Evolutionary conservation across 2,797 vertebrate species (phyloP).

Genomic region (Hippoglossus hippoglossus): DNA sequence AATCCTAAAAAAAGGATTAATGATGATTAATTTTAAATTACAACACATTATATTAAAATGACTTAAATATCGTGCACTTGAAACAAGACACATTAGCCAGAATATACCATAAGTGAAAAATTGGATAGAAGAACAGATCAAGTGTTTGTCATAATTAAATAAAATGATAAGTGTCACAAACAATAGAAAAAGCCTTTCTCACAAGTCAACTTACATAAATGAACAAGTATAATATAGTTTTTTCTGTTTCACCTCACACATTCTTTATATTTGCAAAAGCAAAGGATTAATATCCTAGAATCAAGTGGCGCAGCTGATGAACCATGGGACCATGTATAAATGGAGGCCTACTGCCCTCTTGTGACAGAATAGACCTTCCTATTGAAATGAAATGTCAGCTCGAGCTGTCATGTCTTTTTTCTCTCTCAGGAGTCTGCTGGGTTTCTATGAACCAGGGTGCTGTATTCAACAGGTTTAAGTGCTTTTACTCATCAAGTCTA

Average conservation of each 20-base stretch:
- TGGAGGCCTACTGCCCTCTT: conserved; percentile 74
- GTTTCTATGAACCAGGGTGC: not conserved
- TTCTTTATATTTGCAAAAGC: not conserved
- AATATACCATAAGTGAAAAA: too few relatives aligned
- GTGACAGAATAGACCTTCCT: conserved; percentile 56
- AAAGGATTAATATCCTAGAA: not conserved
- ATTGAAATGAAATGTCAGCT: not conserved
- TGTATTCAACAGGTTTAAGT: conserved; percentile 15
- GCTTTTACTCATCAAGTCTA: conserved; percentile 6
- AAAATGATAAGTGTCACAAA: too few relatives aligned
- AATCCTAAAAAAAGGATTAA: too few relatives aligned
- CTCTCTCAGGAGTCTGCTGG: not conserved
- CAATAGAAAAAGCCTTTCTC: not conserved
- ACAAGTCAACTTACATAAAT: too few relatives aligned
- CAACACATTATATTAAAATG: too few relatives aligned
- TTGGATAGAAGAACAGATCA: too few relatives aligned
- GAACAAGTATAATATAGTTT: not conserved
- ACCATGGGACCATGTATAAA: not conserved
- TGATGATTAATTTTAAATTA: too few relatives aligned
- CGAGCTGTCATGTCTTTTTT: not conserved
- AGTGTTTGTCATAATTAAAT: too few relatives aligned
- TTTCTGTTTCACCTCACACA: not conserved
- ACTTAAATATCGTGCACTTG: too few relatives aligned
- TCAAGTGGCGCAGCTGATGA: not conserved
- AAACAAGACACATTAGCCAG: too few relatives aligned